Base-by-base conservation (phyloP, 1,140 invertebrate genomes). In the Megalopta genalis region DNA sequence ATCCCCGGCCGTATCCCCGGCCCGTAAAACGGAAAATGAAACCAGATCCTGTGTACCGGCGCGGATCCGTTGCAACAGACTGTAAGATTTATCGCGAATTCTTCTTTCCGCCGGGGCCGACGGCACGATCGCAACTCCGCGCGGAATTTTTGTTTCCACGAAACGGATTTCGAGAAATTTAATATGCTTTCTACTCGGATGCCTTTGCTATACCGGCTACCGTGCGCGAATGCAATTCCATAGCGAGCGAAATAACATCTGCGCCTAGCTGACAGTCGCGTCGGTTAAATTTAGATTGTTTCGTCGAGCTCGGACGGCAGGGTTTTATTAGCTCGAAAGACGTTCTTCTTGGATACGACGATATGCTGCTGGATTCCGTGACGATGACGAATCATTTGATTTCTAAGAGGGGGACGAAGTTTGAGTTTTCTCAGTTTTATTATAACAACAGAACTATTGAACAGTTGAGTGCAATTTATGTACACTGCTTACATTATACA, bases 1-100 rank as follows among this genome's bases (percentile, higher is more conserved):
- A 66, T 67, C 52, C n/a, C n/a, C n/a, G n/a, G n/a, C n/a, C n/a
- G n/a, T n/a, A n/a, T n/a, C n/a, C n/a, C 49, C 49, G 16, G 5
- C 49, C 49, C 79, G 70, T 52, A 65, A 66, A 81, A 69, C 39
- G 62, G 68, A 86, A 82, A 77, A 86, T 75, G 84, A 85, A 86
- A 85, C 83, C 80, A 79, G 80, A 77, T 75, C 71, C 65, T 67
- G 46, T 54, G 60, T 60, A 84, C 63, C 72, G n/a, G 6, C 27
- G 49, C 60, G 69, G 60, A 12, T 65, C 75, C 70, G 70, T 84
- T 63, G 23, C 70, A 37, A 21, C 23, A 59, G 74, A 52, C 57
- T 76, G 66, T 75, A 69, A 81, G 86, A 88, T 88, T 88, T 87
- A 88, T 88, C 60, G 80, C 65, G 42, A 84, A 80, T 68, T 65